Conservation (phyloP, 2,888 invertebrate species). For the Stenotaenia linearis region DNA sequence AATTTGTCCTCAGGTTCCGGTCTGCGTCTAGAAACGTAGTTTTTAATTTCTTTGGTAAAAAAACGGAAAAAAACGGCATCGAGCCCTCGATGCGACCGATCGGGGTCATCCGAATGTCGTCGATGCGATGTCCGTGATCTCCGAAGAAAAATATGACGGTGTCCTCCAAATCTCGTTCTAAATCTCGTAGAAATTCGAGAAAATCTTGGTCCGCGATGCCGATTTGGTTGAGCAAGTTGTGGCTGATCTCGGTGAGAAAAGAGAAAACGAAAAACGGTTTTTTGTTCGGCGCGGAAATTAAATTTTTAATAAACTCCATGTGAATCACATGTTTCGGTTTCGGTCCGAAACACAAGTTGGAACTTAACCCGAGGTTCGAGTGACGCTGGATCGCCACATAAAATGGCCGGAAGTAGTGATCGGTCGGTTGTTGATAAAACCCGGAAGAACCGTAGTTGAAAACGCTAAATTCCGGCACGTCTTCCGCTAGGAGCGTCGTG, state of each 20-base stretch:
- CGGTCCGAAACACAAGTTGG: conserved; percentile 38
- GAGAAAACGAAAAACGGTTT: conserved; percentile 45
- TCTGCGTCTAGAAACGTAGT: conserved; percentile 58
- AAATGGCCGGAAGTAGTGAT: conserved; percentile 74
- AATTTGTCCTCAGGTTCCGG: conserved; percentile 61
- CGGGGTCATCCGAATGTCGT: conserved; percentile 44
- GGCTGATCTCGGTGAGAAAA: conserved; percentile 56
- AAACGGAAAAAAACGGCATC: conserved; percentile 69
- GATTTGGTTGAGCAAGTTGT: conserved; percentile 70
- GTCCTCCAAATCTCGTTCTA: conserved; percentile 37
- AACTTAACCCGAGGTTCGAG: conserved; percentile 34
- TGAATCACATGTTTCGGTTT: conserved; percentile 42
- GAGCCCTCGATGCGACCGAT: conserved; percentile 74
- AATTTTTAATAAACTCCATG: conserved; percentile 44
- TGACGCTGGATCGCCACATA: conserved; percentile 59
- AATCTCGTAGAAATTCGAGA: conserved; percentile 39
- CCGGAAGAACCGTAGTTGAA: conserved; percentile 75
- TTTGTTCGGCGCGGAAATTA: conserved; percentile 41
- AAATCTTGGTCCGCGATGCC: conserved; percentile 47
- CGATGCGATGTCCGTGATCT: conserved; percentile 49
- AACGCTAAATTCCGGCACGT: conserved; percentile 67
- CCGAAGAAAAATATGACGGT: conserved; percentile 42
- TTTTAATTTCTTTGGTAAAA: conserved; percentile 67
- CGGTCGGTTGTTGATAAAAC: conserved; percentile 71
- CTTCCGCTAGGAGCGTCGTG: conserved; percentile 75